Base-by-base conservation (phyloP, 1,140 invertebrate genomes). In the Drosophila auraria region DNA sequence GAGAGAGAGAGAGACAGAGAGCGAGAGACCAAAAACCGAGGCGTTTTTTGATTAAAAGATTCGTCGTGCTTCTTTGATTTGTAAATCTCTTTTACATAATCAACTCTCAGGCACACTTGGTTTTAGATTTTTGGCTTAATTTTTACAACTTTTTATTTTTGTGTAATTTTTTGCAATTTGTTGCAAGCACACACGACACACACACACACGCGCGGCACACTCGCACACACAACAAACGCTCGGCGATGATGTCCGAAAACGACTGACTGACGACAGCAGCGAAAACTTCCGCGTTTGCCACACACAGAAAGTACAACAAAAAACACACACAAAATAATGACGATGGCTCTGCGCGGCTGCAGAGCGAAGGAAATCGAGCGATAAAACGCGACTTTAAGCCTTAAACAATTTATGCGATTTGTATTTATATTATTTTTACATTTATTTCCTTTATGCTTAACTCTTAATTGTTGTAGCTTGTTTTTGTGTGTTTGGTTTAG, bases 401-500 rank as follows among this genome's bases (percentile, higher is more conserved):
- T 23, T 36, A 14, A 30, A 27, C 27, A 59, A 40, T 57, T 40
- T 57, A 40, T 57, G 54, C 54, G 33, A 40, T 57, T 60, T 64
- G 33, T 59, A 25, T 51, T 33, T 23, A 20, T 27, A 58, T 71
- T 59, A 59, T 12, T 42, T 56, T 53, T 57, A 17, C 15, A 56
- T 62, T 59, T 60, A 66, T 73, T 62, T 33, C 25, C 20, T 20
- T 20, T 45, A 33, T 33, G 50, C 11, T 53, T 56, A 59, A 51
- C 53, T 50, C n/a, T 44, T 63, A 36, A 66, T 50, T 66, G 82
- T 70, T 50, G 49, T 62, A 54, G 60, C 68, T 65, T 58, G 51
- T 65, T 73, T 65, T 83, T 84, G 56, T 66, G 56, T 89, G 83
- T 82, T 82, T 87, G 80, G 91, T 87, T 87, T 92, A 91, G 91